phyloP scores from a whole-genome alignment of 2,888 invertebrate species.

The Andrena bucephala region DNA sequence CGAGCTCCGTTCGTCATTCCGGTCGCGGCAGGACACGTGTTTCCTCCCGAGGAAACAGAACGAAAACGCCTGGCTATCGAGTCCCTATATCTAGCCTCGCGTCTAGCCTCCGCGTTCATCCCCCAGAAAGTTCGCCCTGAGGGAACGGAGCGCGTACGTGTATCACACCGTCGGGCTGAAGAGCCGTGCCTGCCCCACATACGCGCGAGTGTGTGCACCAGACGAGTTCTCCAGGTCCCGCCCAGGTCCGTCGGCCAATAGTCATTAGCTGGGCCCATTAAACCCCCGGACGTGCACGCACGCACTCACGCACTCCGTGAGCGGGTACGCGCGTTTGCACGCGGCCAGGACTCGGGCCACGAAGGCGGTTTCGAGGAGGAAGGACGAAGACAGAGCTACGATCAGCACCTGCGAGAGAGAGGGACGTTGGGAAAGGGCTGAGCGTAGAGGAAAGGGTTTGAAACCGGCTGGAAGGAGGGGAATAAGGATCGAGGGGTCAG shows the following conservation, averaged over 20 bases:
- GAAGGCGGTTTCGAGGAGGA: constrained; percentile 62
- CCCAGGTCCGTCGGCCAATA: constrained; percentile 85
- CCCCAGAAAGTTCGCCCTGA: constrained; percentile 31
- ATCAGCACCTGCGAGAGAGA: constrained; percentile 10
- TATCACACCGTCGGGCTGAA: constrained; percentile 26
- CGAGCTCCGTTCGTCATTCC: constrained; percentile 19
- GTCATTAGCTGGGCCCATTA: constrained; percentile 85
- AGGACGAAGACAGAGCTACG: constrained; percentile 17
- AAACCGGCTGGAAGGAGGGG: constrained; percentile 4
- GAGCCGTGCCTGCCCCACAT: constrained; percentile 53
- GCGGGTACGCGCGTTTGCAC: constrained; percentile 51
- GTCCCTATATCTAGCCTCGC: constrained; percentile 7
- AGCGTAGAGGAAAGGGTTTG: constrained; percentile 22
- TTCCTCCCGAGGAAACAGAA: constrained; percentile 14
- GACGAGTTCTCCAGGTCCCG: constrained; percentile 82
- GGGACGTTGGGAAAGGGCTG: constrained; percentile 33
- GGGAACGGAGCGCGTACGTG: constrained; percentile 31
- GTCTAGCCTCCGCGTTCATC: constrained; percentile 39
- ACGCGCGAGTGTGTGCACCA: constrained; percentile 64
- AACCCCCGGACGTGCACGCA: constrained; percentile 81
- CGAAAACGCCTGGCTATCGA: constrained; percentile 7
- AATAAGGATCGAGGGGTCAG: not conserved
- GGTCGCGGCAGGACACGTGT: constrained; percentile 31
- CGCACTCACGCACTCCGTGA: constrained; percentile 51
- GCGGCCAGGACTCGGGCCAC: constrained; percentile 36